These are phyloP conservation scores for Eugnorisma glareosa DNA, from an alignment of 2,888 invertebrate genomes.

Conservation along the genomic window DNA sequence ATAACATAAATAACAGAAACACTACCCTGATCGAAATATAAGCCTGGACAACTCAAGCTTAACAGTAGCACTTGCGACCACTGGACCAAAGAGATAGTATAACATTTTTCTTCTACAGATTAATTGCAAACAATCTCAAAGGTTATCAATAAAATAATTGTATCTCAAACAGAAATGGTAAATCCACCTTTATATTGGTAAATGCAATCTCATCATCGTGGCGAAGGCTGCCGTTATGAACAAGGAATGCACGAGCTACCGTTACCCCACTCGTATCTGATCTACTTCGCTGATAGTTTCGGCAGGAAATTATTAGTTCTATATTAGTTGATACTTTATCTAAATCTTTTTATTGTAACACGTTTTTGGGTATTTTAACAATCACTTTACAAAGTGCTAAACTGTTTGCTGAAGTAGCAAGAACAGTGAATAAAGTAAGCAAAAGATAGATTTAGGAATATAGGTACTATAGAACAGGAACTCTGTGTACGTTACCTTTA, in stretches of 20 bases:
- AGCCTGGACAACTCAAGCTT: not conserved
- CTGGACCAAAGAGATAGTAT: not conserved
- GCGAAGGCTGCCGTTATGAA: conserved; percentile 70
- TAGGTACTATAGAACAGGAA: no score
- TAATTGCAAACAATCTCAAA: conserved; percentile 2
- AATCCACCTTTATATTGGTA: conserved; percentile 32
- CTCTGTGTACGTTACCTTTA: not conserved
- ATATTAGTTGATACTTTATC: conserved; percentile 51
- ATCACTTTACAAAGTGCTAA: not conserved
- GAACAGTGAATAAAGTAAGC: not conserved
- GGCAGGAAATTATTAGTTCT: conserved; percentile 69
- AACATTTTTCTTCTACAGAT: not conserved
- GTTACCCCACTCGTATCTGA: conserved; percentile 75
- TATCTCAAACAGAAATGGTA: conserved; percentile 43
- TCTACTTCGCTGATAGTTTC: conserved; percentile 74
- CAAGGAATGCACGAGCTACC: conserved; percentile 74
- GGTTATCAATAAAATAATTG: conserved; percentile 18
- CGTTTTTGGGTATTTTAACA: conserved; percentile 5
- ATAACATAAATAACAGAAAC: no score
- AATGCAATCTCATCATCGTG: conserved; percentile 62
- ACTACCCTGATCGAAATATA: not conserved
- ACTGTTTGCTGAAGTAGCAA: not conserved
- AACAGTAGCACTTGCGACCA: not conserved
- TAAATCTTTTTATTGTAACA: conserved; percentile 22
- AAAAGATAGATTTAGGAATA: not conserved